Percentiles rank a stretch among this genome's conserved stretches.
Evolutionary conservation across 2,888 invertebrate genomes (phyloP).

Genomic region (Schrankia costaestrigalis): DNA sequence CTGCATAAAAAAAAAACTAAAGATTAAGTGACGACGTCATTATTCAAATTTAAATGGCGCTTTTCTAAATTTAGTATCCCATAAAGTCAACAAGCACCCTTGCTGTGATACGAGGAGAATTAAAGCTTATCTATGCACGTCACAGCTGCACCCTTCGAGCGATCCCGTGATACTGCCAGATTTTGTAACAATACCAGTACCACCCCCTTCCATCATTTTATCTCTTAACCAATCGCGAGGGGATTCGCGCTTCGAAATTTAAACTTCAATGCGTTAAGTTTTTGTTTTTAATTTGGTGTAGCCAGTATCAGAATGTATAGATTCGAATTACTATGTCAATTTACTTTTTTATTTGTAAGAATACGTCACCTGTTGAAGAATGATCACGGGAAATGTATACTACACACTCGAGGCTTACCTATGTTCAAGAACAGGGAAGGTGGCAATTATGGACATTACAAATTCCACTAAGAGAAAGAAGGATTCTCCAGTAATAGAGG

Average conservation of each 20-base stretch:
- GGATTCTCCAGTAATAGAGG: no score
- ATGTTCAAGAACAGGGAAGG: no score
- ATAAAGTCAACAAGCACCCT: constrained; percentile 62
- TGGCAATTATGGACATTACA: no score
- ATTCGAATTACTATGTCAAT: no score
- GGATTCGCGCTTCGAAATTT: constrained; percentile 41
- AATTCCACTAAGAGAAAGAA: no score
- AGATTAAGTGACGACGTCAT: constrained; percentile 38
- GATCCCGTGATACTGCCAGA: constrained; percentile 72
- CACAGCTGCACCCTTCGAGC: constrained; percentile 61
- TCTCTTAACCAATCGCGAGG: constrained; percentile 67
- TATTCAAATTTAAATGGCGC: constrained; percentile 50
- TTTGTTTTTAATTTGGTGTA: constrained; percentile 6
- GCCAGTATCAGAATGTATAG: constrained; percentile 2
- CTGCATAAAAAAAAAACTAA: constrained; percentile 6
- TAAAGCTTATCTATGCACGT: constrained; percentile 65
- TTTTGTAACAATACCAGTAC: constrained; percentile 71
- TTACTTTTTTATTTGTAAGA: no score
- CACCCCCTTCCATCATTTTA: constrained; percentile 54
- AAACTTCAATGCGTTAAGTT: constrained; percentile 24
- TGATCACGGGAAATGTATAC: no score
- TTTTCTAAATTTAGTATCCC: constrained; percentile 50
- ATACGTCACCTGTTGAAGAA: no score
- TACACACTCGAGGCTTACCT: no score
- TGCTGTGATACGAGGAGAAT: constrained; percentile 53